Evolutionary conservation across 2,113 vertebrate genomes (phyloP).

Genomic region (Campylomormyrus numenius): DNA sequence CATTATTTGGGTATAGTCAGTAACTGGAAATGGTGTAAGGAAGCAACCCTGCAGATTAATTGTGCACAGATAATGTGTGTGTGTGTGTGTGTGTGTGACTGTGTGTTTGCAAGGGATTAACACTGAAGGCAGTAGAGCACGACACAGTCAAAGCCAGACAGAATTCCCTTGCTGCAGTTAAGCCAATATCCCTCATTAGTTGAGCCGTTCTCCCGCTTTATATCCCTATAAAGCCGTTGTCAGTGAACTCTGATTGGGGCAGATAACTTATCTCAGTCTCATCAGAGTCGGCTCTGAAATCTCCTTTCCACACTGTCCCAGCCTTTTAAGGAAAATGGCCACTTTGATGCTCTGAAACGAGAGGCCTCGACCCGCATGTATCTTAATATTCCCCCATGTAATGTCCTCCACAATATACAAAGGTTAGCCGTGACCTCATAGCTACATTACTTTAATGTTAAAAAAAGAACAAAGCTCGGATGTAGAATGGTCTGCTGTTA

Average conservation of each 20-base stretch:
- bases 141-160: background rate
- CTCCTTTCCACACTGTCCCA: slow-evolving; percentile 12
- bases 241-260: background rate
- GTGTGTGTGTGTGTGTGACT: slow-evolving; percentile 20
- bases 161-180: background rate
- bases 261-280: slow-evolving; percentile 7
- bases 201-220: background rate
- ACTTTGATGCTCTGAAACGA: slow-evolving; percentile 27
- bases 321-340: slow-evolving; percentile 50
- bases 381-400: background rate
- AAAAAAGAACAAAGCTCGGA: background rate
- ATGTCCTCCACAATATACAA: background rate
- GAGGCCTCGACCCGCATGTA: slow-evolving; percentile 27
- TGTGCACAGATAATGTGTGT: slow-evolving; percentile 47
- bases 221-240: slow-evolving; percentile 7
- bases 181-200: background rate
- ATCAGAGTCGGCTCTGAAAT: background rate
- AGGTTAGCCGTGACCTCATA: slow-evolving; percentile 38
- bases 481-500: background rate
- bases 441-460: slow-evolving; percentile 49
- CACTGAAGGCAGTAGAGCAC: background rate
- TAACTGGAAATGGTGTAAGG: slow-evolving; percentile 50
- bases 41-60: slow-evolving; percentile 51
- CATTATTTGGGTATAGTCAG: slow-evolving; percentile 50
- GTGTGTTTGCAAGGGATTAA: background rate